These are phyloP conservation scores for Motacilla alba DNA, from an alignment of 2,113 vertebrate genomes.

Conservation along the genomic window DNA sequence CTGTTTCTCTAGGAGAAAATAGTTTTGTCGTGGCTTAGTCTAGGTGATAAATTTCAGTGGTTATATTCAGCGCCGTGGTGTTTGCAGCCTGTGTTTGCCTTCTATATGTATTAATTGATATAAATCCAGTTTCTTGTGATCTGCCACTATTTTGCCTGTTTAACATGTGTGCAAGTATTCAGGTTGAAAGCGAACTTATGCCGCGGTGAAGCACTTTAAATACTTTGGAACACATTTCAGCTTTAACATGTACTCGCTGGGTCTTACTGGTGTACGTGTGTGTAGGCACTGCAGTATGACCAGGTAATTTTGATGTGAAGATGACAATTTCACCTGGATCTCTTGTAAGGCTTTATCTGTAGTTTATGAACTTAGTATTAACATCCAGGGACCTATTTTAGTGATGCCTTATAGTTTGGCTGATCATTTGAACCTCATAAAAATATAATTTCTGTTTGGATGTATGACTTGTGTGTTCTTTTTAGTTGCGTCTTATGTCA, in stretches of 20 bases:
- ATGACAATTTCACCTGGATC: not conserved
- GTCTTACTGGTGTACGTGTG: not conserved
- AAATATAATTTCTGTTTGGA: not conserved
- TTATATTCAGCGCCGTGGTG: not conserved
- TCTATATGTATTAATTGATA: fast-evolving
- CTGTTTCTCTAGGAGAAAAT: not conserved
- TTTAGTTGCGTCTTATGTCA: not conserved
- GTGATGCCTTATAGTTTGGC: not conserved
- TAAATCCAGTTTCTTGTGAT: not conserved
- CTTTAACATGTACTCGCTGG: fast-evolving
- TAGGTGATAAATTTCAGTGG: not conserved
- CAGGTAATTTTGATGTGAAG: not conserved
- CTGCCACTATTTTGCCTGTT: fast-evolving
- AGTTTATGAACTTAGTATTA: not conserved
- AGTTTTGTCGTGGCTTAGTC: not conserved
- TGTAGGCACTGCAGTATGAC: not conserved
- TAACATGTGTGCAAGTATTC: not conserved
- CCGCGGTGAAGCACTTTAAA: not conserved
- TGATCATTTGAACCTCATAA: not conserved
- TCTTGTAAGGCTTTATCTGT: not conserved
- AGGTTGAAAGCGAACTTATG: fast-evolving
- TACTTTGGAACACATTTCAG: not conserved
- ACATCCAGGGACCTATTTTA: not conserved
- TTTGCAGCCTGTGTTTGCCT: not conserved
- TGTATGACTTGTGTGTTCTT: not conserved